phyloP scores from a whole-genome alignment of 1,140 invertebrate genomes.

The Caerostris darwini region DNA sequence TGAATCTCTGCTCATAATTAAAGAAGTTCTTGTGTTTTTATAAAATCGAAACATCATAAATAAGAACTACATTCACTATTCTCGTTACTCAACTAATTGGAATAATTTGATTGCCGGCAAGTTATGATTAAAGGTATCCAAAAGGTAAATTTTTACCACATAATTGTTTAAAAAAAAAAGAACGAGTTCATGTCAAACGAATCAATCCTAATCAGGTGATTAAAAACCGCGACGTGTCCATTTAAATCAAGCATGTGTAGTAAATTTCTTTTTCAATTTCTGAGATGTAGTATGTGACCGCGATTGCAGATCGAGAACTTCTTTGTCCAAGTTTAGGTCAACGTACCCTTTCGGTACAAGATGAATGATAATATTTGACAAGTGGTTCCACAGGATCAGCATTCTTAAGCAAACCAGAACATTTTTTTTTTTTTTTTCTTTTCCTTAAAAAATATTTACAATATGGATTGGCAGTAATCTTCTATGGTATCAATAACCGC shows the following conservation, averaged over 20 bases:
- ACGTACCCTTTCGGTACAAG: conserved; percentile 43
- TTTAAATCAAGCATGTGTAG: not conserved
- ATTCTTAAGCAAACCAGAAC: conserved; percentile 10
- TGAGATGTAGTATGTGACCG: not conserved
- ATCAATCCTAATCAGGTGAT: not conserved
- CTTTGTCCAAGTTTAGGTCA: conserved; percentile 31
- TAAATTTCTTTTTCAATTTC: not conserved
- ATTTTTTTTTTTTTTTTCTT: conserved; percentile 25
- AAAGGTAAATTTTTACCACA: too few relatives aligned
- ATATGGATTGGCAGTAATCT: not conserved
- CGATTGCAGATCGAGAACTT: not conserved
- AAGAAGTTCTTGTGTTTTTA: too few relatives aligned
- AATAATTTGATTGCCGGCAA: too few relatives aligned
- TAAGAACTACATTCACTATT: too few relatives aligned
- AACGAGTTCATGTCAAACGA: not conserved
- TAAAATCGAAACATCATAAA: too few relatives aligned
- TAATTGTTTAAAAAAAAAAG: too few relatives aligned
- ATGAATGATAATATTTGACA: conserved; percentile 50
- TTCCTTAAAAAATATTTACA: not conserved
- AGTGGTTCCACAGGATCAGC: not conserved
- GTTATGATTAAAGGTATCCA: too few relatives aligned
- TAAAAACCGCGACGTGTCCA: not conserved
- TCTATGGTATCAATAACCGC: not conserved
- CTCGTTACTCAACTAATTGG: too few relatives aligned
- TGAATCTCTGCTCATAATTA: too few relatives aligned